Percentiles rank a stretch among this genome's conserved stretches.
These are phyloP conservation scores for Lagothrix lagotricha DNA, from an alignment of 2,797 vertebrate genomes.

Conservation along the genomic window DNA sequence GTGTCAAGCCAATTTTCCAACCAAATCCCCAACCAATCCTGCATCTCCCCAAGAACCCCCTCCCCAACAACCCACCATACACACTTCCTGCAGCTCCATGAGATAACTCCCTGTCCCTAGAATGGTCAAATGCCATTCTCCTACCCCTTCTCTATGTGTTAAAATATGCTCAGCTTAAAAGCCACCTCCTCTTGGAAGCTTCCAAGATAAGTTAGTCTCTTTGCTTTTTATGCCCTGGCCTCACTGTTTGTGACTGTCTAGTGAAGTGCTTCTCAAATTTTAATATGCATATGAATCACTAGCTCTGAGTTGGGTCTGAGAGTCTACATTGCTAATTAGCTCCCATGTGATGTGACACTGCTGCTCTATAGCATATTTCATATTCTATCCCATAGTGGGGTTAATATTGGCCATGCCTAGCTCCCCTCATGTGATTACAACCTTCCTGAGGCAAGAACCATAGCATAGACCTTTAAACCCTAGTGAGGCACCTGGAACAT, in stretches of 20 bases:
- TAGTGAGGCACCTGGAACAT: not conserved
- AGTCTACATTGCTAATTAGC: not conserved
- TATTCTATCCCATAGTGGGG: not conserved
- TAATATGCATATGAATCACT: not conserved
- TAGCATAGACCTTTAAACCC: not conserved
- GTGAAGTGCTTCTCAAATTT: not conserved
- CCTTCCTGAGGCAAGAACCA: not conserved
- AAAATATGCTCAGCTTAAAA: not conserved
- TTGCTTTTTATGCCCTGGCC: not conserved
- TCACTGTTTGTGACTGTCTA: not conserved
- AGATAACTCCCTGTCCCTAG: not conserved
- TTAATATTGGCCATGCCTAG: not conserved
- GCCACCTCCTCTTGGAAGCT: not conserved
- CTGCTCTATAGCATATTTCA: fast-evolving
- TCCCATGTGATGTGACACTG: not conserved
- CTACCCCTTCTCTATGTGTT: not conserved
- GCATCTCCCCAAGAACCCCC: not conserved
- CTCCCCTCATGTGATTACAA: not conserved
- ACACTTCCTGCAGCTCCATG: not conserved
- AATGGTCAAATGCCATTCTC: not conserved
- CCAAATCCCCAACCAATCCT: not conserved
- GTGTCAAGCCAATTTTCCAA: not conserved
- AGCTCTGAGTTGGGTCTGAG: not conserved
- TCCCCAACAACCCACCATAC: too few species aligned
- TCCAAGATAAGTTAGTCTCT: not conserved